Evolutionary conservation across 2,888 invertebrate genomes (phyloP).

Genomic region (Globia sparganii): DNA sequence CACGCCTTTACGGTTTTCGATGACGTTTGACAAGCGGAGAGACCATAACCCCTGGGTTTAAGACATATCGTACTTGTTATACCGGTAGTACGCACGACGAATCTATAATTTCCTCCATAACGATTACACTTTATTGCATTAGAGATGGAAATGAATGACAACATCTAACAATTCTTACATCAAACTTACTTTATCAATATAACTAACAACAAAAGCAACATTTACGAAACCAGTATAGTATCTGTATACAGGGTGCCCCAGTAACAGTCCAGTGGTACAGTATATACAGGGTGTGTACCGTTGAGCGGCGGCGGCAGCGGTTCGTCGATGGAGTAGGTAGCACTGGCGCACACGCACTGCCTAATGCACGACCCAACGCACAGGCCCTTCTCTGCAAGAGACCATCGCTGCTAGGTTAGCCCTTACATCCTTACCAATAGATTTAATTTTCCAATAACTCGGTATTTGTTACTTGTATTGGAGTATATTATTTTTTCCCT

Average conservation of each 20-base stretch:
- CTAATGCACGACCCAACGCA: conserved; percentile 89
- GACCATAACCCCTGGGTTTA: not conserved
- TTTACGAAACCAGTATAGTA: conserved; percentile 25
- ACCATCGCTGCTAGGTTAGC: conserved; percentile 70
- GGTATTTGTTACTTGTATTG: not conserved
- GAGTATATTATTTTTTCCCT: not conserved
- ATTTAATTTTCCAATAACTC: conserved; percentile 23
- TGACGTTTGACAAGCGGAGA: not conserved
- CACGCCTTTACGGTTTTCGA: not conserved
- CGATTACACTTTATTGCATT: not conserved
- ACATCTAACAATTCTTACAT: not conserved
- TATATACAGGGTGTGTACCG: conserved; percentile 74
- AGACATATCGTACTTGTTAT: not conserved
- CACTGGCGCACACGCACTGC: conserved; percentile 87
- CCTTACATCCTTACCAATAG: conserved; percentile 59
- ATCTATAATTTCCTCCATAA: not conserved
- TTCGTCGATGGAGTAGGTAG: conserved; percentile 84
- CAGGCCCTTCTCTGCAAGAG: conserved; percentile 86
- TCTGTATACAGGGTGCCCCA: conserved; percentile 30
- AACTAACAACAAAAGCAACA: conserved; percentile 28
- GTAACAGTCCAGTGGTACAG: conserved; percentile 23
- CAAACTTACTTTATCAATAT: conserved; percentile 8
- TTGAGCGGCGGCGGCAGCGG: conserved; percentile 78
- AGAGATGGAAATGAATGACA: not conserved
- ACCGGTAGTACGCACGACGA: not conserved